Base-by-base conservation (phyloP, 2,797 vertebrate genomes). In the Austrolebias charrua region DNA sequence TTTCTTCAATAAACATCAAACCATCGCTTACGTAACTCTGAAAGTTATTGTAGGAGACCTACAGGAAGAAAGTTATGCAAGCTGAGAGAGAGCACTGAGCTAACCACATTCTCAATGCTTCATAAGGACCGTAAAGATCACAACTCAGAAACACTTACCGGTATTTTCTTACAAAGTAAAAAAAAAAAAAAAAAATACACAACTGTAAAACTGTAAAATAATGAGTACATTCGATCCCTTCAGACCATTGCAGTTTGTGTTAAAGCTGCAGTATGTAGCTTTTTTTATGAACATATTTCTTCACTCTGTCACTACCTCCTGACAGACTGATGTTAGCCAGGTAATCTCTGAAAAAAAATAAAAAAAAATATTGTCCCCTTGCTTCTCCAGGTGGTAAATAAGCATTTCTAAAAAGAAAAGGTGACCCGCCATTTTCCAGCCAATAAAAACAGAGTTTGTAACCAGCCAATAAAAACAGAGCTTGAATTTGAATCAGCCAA, bases 41-140 rank as follows among this genome's bases (percentile, higher is more conserved):
- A 54, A 46, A n/a, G 44, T 35, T 63, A 50, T 63, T 52, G 40
- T 19, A 44, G 5, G 16, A 63, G 42, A 49, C 46, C 54, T 55
- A 51, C 13, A 40, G 48, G 50, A 68, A 66, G 62, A 46, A 43
- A 56, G 46, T 56, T 60, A 47, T 38, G 42, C 24, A 24, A 24
- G 24, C 68, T 52, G 63, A 62, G 70, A 52, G 35, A 2, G 44
- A 69, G 51, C 24, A 35, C 11, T 13, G 51, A 53, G 63, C 55
- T 6, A 48, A 48, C 50, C 13, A 20, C 68, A 78, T 77, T 79
- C 56, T 69, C 70, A 62, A 46, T 19, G 31, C 73, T 75, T 71
- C 29, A 67, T 60, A 6, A 57, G 52, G 46, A 66, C 60, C n/a
- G 50, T 2, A 31, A 28, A 33, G 63, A 55, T 19, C 16, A 64